These are phyloP conservation scores for Aphelenchoides fujianensis DNA, from an alignment of 1,140 invertebrate genomes.

Conservation along the genomic window DNA sequence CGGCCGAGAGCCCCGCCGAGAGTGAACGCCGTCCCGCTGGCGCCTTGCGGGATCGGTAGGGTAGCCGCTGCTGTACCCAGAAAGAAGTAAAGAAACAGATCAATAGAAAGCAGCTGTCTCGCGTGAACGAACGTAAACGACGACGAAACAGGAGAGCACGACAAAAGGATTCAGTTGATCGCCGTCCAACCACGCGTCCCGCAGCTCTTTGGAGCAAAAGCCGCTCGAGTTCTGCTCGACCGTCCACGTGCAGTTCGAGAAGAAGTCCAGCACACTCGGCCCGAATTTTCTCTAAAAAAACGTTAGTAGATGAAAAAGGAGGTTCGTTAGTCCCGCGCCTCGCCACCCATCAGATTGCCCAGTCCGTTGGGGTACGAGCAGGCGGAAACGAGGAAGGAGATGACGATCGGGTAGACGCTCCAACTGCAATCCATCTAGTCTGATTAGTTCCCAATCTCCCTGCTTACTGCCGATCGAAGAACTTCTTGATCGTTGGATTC, in stretches of 20 bases:
- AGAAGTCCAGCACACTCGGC: background rate
- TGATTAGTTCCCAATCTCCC: conserved; percentile 11
- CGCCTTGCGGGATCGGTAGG: conserved; percentile 6
- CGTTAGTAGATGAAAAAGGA: too few relatives aligned
- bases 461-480: conserved; percentile 87
- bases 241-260: conserved; percentile 19
- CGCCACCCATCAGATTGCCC: conserved; percentile 82
- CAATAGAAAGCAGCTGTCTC: background rate
- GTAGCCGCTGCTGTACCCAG: background rate
- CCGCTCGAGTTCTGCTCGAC: background rate
- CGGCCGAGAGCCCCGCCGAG: conserved; percentile 4
- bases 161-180: background rate
- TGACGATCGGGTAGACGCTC: conserved; percentile 82
- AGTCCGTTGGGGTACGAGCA: conserved; percentile 80
- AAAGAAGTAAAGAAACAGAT: background rate
- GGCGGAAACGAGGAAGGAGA: conserved; percentile 76
- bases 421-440: conserved; percentile 70
- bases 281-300: conserved; percentile 4
- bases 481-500: conserved; percentile 83
- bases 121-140: conserved; percentile 9
- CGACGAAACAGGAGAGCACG: background rate
- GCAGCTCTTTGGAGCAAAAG: background rate
- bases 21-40: background rate
- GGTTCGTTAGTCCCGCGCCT: conserved; percentile 61
- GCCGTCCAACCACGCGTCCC: background rate